Percentiles rank a stretch among this genome's conserved stretches.
Conservation (phyloP, 2,113 vertebrate species). For the Cathartes aura region DNA sequence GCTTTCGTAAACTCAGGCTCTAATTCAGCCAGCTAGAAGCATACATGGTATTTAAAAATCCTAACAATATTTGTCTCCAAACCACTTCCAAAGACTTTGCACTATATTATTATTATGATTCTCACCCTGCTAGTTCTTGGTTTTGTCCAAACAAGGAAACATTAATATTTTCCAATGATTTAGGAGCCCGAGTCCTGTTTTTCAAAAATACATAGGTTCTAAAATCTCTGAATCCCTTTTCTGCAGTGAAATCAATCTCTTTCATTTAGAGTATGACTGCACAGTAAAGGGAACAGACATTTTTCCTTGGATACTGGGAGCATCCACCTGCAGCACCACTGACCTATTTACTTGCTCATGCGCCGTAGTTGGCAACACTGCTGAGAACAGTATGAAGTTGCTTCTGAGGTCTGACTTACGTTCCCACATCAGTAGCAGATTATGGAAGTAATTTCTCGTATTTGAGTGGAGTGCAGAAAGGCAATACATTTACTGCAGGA, state of each 20-base stretch:
- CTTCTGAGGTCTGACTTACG: accelerated
- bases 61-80: not conserved
- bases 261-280: not conserved
- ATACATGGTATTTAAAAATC: not conserved
- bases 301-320: not conserved
- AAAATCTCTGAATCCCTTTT: not conserved
- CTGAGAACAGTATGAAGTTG: not conserved
- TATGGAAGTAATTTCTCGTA: not conserved
- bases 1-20: not conserved
- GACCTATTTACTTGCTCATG: not conserved
- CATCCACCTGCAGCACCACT: not conserved
- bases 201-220: not conserved
- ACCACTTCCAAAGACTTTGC: not conserved
- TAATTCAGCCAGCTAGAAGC: not conserved
- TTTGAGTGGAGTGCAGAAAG: not conserved
- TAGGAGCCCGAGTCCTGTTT: not conserved
- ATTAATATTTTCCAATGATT: not conserved
- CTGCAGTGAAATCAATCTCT: not conserved
- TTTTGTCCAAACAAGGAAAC: not conserved
- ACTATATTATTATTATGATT: not conserved
- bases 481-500: not conserved
- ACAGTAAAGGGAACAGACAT: not conserved
- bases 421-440: not conserved
- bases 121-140: not conserved
- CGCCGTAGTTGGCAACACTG: not conserved